Conservation (phyloP, 2,797 vertebrate species). For the Eulemur rubriventer region DNA sequence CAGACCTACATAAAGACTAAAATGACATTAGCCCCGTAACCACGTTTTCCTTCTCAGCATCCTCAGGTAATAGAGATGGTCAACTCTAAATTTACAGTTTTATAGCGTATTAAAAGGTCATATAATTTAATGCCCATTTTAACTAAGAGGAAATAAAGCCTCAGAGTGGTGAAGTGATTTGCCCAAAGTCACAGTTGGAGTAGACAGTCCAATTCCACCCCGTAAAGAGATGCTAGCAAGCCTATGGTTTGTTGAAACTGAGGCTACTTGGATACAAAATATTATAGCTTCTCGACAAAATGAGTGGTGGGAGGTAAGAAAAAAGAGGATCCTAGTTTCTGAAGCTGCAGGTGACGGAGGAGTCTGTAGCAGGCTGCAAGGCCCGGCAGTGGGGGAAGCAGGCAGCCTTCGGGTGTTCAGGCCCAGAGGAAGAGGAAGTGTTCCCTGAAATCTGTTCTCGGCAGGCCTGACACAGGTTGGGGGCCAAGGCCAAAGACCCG, state of each 20-base stretch:
- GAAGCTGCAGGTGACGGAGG: not conserved
- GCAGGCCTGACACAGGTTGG: not conserved
- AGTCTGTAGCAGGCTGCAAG: not conserved
- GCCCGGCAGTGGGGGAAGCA: not conserved
- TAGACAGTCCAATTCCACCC: not conserved
- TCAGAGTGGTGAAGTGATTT: not conserved
- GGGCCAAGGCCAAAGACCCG: not conserved
- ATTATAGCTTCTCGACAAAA: not conserved
- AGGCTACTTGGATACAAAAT: not conserved
- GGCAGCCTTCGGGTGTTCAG: not conserved
- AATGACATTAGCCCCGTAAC: not conserved
- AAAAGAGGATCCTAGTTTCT: not conserved
- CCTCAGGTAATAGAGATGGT: not conserved
- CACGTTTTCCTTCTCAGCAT: not conserved
- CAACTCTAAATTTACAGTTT: not conserved
- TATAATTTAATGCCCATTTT: not conserved
- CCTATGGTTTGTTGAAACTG: not conserved
- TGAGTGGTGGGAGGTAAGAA: not conserved
- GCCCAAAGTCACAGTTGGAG: not conserved
- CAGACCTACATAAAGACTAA: not conserved
- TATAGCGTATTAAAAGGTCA: not conserved
- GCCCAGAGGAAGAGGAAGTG: not conserved
- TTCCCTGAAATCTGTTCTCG: not conserved
- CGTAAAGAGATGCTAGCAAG: not conserved
- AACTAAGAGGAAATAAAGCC: not conserved